Conservation (phyloP, 2,113 vertebrate genomes). For the Anhinga rufa region DNA sequence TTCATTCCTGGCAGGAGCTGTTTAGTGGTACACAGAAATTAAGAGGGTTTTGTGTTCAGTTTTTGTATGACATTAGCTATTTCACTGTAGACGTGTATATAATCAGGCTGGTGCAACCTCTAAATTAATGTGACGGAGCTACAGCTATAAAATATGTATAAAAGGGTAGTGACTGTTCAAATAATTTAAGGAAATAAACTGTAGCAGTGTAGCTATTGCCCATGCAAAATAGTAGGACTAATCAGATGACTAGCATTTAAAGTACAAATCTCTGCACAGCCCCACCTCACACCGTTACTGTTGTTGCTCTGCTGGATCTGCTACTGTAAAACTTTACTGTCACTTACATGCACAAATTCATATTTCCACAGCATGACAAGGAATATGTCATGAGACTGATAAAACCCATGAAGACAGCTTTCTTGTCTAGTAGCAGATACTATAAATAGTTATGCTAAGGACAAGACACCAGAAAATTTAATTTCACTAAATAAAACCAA, state of each 20-base stretch:
- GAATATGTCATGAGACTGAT: neutral
- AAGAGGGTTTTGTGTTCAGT: neutral
- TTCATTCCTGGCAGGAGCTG: neutral
- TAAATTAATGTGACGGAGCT: neutral
- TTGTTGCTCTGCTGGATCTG: neutral
- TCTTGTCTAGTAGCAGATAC: neutral
- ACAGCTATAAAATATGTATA: neutral
- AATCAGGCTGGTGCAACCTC: neutral
- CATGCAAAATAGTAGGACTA: neutral
- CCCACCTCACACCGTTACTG: neutral
- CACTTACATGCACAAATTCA: neutral
- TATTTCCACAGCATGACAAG: neutral
- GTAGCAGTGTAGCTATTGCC: neutral
- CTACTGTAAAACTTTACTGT: neutral
- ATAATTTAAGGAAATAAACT: neutral
- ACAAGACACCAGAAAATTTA: neutral
- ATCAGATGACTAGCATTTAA: neutral
- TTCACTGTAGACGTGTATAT: neutral
- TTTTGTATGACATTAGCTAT: neutral
- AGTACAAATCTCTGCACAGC: neutral
- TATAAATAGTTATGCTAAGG: neutral
- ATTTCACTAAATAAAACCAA: neutral
- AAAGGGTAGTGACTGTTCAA: neutral
- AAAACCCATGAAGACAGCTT: neutral
- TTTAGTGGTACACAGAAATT: neutral